phyloP scores from a whole-genome alignment of 2,113 vertebrate genomes.

The Struthidea cinerea region DNA sequence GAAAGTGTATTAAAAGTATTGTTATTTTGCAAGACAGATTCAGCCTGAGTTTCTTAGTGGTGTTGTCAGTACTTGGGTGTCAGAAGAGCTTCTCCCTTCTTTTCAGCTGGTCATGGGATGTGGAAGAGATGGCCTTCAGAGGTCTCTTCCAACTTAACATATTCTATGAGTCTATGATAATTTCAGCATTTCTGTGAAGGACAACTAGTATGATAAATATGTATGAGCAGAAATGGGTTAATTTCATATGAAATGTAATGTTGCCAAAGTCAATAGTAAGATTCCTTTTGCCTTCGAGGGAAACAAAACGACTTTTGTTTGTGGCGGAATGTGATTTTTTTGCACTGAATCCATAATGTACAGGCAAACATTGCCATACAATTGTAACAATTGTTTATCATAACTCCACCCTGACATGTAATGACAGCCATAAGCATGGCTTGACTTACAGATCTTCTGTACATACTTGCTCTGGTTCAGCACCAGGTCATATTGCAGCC shows the following conservation, averaged over 20 bases:
- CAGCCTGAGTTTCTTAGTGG: neutral
- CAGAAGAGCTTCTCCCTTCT: neutral
- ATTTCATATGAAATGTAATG: neutral
- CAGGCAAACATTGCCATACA: neutral
- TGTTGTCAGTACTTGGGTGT: neutral
- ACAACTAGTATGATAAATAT: neutral
- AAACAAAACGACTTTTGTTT: neutral
- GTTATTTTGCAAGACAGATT: neutral
- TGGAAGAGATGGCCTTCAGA: neutral
- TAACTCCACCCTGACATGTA: neutral
- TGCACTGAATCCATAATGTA: neutral
- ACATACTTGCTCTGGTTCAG: constrained; percentile 45
- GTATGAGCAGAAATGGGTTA: neutral
- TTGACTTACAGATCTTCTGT: neutral
- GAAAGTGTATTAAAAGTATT: neutral
- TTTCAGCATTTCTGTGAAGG: neutral
- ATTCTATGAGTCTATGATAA: neutral
- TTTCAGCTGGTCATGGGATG: neutral
- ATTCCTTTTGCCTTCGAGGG: neutral
- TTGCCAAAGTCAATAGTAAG: neutral
- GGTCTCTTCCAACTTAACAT: neutral
- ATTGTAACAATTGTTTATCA: neutral
- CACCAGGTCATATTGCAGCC: neutral
- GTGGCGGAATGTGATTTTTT: neutral
- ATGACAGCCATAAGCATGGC: neutral